A percentile compares a stretch with the other conserved stretches of the same genome.
Evolutionary conservation across 2,797 vertebrate species (phyloP).

Genomic region (Apodemus agrarius): DNA sequence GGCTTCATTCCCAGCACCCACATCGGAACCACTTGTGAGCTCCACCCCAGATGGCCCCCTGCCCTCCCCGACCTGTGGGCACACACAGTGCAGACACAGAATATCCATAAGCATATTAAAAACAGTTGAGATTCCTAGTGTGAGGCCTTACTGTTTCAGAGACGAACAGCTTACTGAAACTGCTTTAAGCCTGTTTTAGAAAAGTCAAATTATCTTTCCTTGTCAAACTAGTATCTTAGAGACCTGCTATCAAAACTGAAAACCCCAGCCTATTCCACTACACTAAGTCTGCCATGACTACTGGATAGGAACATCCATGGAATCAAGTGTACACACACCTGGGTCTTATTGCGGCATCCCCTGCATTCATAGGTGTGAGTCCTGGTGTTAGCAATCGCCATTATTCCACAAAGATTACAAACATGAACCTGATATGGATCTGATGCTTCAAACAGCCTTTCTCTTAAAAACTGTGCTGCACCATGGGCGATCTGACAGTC

Average conservation of each 20-base stretch:
- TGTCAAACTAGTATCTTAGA: constrained; percentile 37
- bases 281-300: neutral
- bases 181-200: constrained; percentile 6
- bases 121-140: constrained; percentile 29
- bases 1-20: neutral
- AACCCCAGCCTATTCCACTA: neutral
- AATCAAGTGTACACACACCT: constrained; percentile 86
- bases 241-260: neutral
- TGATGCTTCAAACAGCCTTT: constrained; percentile 97
- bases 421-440: constrained; percentile 99
- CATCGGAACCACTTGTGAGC: neutral
- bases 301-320: neutral
- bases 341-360: constrained; percentile 98
- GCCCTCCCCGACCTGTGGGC: neutral
- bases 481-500: constrained; percentile 99
- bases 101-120: neutral
- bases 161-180: constrained; percentile 12
- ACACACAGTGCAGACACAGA: neutral
- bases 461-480: constrained; percentile 97
- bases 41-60: neutral
- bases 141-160: constrained; percentile 22
- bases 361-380: constrained; percentile 98
- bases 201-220: constrained; percentile 34
- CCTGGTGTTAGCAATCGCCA: constrained; percentile 98
- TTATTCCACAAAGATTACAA: constrained; percentile 98